Conservation (phyloP, 2,797 vertebrate genomes). For the Rhinophrynus dorsalis region DNA sequence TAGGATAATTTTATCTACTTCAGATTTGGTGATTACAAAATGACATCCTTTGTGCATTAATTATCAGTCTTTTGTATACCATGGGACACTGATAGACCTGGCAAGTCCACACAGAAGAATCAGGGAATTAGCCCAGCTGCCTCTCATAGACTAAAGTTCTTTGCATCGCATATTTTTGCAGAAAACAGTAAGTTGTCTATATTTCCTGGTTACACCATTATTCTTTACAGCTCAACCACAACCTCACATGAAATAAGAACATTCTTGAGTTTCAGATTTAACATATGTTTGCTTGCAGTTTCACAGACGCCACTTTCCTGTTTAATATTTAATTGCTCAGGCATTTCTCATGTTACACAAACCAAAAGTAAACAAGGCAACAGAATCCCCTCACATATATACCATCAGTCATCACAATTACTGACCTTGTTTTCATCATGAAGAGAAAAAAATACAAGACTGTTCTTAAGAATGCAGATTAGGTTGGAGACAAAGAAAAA, state of each 20-base stretch:
- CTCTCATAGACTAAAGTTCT: too few relatives aligned
- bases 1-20: too few relatives aligned
- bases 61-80: too few relatives aligned
- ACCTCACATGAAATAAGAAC: not conserved
- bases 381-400: not conserved
- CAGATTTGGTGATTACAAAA: too few relatives aligned
- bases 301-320: slow-evolving; percentile 10
- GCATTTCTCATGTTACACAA: not conserved
- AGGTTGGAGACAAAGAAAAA: too few relatives aligned
- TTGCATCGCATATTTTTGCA: too few relatives aligned
- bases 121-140: too few relatives aligned
- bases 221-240: not conserved
- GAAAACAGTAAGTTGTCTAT: too few relatives aligned
- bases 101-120: too few relatives aligned
- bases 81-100: too few relatives aligned
- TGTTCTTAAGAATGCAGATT: too few relatives aligned
- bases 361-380: not conserved
- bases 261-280: not conserved
- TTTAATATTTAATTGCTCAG: slow-evolving; percentile 8
- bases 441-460: not conserved
- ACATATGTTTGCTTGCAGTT: not conserved
- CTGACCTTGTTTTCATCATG: not conserved
- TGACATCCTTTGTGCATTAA: too few relatives aligned
- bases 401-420: not conserved
- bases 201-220: not conserved